Conservation (phyloP, 30 jellyfish, hydroid and myxozoan species). For the Turritopsis rubra region DNA sequence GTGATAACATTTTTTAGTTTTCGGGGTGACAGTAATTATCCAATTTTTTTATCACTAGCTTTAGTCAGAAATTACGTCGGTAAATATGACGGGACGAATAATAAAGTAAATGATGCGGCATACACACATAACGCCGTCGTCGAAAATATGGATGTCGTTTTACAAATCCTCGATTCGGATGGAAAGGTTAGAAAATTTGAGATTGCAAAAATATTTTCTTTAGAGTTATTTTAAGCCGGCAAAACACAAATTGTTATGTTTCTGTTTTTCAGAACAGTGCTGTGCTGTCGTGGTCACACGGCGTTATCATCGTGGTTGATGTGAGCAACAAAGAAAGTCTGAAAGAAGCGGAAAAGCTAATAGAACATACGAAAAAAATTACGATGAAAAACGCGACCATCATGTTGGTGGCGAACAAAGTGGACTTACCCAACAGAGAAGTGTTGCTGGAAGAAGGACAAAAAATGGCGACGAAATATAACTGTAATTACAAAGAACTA, state of each 20-base stretch:
- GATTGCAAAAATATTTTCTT: neutral
- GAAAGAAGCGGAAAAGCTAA: neutral
- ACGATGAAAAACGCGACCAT: conserved; percentile 14
- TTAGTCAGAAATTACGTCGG: conserved; percentile 10
- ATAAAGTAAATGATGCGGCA: conserved; percentile 1
- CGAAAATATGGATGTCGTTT: neutral
- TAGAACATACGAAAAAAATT: neutral
- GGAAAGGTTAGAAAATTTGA: conserved; percentile 4
- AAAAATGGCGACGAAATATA: neutral
- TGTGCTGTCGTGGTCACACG: neutral
- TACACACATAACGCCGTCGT: conserved; percentile 10
- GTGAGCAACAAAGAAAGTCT: neutral
- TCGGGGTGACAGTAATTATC: neutral
- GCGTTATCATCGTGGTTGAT: conserved; percentile 3
- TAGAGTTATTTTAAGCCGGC: too few species aligned
- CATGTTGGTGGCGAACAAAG: conserved; percentile 9
- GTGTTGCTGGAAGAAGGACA: conserved; percentile 5
- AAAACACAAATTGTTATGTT: neutral
- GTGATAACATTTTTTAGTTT: too few species aligned
- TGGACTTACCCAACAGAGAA: neutral
- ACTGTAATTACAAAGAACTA: neutral
- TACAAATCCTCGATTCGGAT: conserved; percentile 2
- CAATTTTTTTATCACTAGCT: neutral
- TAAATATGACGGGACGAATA: neutral
- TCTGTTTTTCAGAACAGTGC: conserved; percentile 5